These are phyloP conservation scores for Sakesphorus luctuosus DNA, from an alignment of 2,113 vertebrate genomes.

Conservation along the genomic window DNA sequence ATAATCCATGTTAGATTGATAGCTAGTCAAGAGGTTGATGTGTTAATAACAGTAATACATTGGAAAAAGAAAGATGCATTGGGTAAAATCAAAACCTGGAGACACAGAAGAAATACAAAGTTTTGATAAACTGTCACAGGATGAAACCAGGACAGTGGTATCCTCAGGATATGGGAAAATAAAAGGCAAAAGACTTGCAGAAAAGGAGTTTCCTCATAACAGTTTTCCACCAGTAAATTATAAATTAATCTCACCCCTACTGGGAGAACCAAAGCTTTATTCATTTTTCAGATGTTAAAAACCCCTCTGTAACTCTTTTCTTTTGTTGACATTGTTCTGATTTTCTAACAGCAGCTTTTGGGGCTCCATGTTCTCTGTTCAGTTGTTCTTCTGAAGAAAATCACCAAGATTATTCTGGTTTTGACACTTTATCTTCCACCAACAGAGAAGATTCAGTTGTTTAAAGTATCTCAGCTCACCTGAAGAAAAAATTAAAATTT, in stretches of 20 bases:
- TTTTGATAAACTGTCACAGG: neutral
- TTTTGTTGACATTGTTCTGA: neutral
- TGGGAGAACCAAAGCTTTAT: neutral
- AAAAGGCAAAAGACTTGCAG: neutral
- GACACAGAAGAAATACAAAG: neutral
- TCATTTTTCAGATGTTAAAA: neutral
- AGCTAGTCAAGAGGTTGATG: conserved; percentile 14
- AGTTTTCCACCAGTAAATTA: neutral
- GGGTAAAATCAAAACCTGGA: neutral
- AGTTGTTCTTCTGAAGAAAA: neutral
- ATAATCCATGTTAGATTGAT: conserved; percentile 39
- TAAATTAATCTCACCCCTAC: neutral
- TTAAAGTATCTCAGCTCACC: neutral
- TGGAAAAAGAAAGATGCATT: neutral
- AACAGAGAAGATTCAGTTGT: neutral
- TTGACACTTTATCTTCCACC: neutral
- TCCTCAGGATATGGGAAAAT: neutral
- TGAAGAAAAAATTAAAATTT: neutral
- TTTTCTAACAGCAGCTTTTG: neutral
- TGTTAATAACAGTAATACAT: conserved; percentile 10
- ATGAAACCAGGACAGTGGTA: neutral
- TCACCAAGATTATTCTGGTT: neutral
- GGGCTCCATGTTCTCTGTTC: neutral
- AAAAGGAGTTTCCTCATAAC: neutral
- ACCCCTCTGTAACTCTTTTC: neutral